Evolutionary conservation across 2,888 invertebrate species (phyloP), one percentile per base, ranked within the genome.

Genomic region (Ceraclea dissimilis): DNA sequence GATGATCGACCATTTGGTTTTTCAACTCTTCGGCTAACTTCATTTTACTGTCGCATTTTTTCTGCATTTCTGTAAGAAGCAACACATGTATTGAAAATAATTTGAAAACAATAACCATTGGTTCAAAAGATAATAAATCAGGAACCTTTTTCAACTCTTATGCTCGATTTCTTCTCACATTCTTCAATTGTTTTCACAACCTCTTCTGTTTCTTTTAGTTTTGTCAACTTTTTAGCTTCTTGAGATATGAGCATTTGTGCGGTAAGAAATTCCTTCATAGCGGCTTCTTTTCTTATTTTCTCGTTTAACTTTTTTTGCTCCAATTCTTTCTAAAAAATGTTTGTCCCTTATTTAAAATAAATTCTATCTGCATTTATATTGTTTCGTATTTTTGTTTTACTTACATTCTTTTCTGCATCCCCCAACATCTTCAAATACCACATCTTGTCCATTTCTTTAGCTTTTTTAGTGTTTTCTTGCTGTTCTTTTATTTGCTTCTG

Each of bases 401-500:
- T 19, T 51, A 61, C 61, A 50, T 55, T 57, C 18, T 79, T 80
- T 2, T 79, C 74, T 2, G 76, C 67, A 62, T 84, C 81, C 63
- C 76, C 82, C 71, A 80, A 69, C 61, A 75, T 71, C n/a, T 83
- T 69, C 33, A 78, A 74, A 51, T 81, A 67, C 84, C 85, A 85
- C 76, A 84, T 78, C 47, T 68, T 71, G 49, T 85, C 82, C 2
- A 79, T 63, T 66, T 84, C 82, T 2, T 66, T 72, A 62, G 83
- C 81, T 0, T 78, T 73, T 68, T 75, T 69, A 54, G 73, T 72
- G 56, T 69, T 70, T 0, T 79, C 72, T 62, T 78, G 69, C 56
- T 83, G 83, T 67, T 84, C 83, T 51, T 70, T 71, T 39, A 84
- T 84, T 69, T 84, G 84, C 63, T 79, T 79, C 49, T 80, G 68